Conservation (phyloP, 2,888 invertebrate genomes). For the Melanostoma mellinum region DNA sequence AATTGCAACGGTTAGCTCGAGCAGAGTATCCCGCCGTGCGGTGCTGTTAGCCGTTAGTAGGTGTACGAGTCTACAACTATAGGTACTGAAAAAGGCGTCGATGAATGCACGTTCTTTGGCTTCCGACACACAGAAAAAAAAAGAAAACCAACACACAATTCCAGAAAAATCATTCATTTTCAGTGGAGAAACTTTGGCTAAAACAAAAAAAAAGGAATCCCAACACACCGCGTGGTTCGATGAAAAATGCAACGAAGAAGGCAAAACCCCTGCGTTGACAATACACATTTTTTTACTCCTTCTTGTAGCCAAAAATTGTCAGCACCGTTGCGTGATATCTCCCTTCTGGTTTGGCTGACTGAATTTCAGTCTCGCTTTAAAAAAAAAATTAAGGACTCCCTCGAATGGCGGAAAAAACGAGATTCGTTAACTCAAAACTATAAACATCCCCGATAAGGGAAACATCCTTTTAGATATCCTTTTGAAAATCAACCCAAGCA, state of each 20-base stretch:
- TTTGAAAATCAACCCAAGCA: not conserved
- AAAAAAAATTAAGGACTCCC: not conserved
- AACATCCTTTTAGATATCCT: constrained; percentile 5
- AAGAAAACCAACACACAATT: not conserved
- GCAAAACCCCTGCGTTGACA: constrained; percentile 32
- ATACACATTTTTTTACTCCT: constrained; percentile 5
- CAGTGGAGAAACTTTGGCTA: not conserved
- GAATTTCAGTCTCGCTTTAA: constrained; percentile 4
- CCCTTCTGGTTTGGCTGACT: constrained; percentile 25
- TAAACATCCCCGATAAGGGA: constrained; percentile 2
- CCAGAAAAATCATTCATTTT: constrained; percentile 20
- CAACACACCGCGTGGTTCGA: constrained; percentile 12
- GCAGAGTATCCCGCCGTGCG: constrained; percentile 1
- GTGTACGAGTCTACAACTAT: not conserved
- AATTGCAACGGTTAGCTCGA: constrained; percentile 35
- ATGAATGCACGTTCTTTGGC: constrained; percentile 18
- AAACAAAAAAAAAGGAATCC: not conserved
- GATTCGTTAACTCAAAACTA: constrained; percentile 27
- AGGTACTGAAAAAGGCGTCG: constrained; percentile 36
- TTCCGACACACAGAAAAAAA: constrained; percentile 16
- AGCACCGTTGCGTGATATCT: constrained; percentile 40
- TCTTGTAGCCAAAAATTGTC: constrained; percentile 8
- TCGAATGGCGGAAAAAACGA: constrained; percentile 30
- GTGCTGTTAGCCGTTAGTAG: not conserved
- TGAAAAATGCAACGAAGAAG: constrained; percentile 42